Evolutionary conservation across 2,888 invertebrate genomes (phyloP).

Genomic region (Lymantria dispar): DNA sequence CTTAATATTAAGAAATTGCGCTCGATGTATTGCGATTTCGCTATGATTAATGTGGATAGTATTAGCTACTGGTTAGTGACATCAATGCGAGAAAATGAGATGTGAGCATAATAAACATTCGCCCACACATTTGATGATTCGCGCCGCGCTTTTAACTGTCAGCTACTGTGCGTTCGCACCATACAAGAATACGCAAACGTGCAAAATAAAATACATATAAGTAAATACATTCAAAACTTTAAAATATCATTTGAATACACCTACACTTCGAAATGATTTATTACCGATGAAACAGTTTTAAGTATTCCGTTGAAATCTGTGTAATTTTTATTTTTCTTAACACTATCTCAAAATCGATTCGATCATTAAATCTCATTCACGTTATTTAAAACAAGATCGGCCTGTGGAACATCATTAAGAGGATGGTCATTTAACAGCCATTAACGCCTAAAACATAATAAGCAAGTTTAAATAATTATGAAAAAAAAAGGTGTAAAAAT

Average conservation of each 20-base stretch:
- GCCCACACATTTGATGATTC: slow-evolving; percentile 58
- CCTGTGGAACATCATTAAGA: slow-evolving; percentile 55
- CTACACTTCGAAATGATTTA: slow-evolving; percentile 22
- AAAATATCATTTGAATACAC: too few relatives aligned
- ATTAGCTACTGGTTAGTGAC: slow-evolving; percentile 59
- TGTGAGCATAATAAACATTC: slow-evolving; percentile 62
- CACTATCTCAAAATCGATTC: slow-evolving; percentile 52
- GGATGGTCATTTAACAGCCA: slow-evolving; percentile 70
- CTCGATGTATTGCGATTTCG: slow-evolving; percentile 22
- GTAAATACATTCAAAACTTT: too few relatives aligned
- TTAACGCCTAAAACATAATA: slow-evolving; percentile 75
- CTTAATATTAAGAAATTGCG: background rate
- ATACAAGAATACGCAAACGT: slow-evolving; percentile 7
- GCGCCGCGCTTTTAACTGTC: slow-evolving; percentile 53
- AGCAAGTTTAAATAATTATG: slow-evolving; percentile 71
- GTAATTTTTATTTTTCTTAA: slow-evolving; percentile 40
- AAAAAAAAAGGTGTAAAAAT: slow-evolving; percentile 70
- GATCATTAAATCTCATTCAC: slow-evolving; percentile 42
- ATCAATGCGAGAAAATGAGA: slow-evolving; percentile 71
- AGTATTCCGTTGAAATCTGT: slow-evolving; percentile 32
- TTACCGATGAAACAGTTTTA: slow-evolving; percentile 14
- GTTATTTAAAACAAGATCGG: slow-evolving; percentile 50
- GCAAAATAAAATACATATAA: slow-evolving; percentile 11
- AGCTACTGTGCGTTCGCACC: slow-evolving; percentile 53
- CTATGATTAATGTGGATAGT: slow-evolving; percentile 62